Conservation (phyloP, 2,888 invertebrate genomes). For the Adineta ricciae region DNA sequence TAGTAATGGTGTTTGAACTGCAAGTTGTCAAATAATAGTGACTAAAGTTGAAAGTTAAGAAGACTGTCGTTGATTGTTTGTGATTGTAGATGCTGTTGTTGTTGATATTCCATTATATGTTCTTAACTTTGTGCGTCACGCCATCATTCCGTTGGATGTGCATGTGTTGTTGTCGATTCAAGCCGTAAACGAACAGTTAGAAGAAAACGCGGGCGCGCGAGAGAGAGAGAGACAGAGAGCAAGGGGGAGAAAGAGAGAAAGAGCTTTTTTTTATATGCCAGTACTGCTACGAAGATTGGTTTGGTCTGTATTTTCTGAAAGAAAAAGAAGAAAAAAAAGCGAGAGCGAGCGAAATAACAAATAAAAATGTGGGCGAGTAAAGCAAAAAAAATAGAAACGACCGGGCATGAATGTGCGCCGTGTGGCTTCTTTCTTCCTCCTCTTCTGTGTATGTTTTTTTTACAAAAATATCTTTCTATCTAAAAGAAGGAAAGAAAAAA, state of each 20-base stretch:
- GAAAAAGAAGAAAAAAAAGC: background rate
- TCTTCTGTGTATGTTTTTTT: background rate
- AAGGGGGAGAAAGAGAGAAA: background rate
- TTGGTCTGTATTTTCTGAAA: background rate
- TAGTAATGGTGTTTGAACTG: background rate
- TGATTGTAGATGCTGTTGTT: background rate
- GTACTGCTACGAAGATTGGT: background rate
- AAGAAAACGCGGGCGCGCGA: background rate
- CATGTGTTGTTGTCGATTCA: background rate
- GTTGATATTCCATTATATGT: background rate
- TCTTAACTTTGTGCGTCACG: background rate
- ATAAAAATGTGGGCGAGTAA: background rate
- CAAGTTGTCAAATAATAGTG: background rate
- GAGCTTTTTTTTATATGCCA: slow-evolving; percentile 2
- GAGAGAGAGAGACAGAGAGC: background rate
- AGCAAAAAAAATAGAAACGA: background rate
- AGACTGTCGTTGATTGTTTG: background rate
- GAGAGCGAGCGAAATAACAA: background rate
- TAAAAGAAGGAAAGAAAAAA: background rate
- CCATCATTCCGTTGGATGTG: background rate
- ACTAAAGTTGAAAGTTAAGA: background rate
- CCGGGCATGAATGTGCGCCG: background rate
- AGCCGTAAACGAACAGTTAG: background rate
- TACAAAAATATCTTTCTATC: background rate
- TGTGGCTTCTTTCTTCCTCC: background rate